A percentile compares a stretch with the other conserved stretches of the same genome.
Conservation (phyloP, 2,888 invertebrate species). For the Auanema freiburgensis region DNA sequence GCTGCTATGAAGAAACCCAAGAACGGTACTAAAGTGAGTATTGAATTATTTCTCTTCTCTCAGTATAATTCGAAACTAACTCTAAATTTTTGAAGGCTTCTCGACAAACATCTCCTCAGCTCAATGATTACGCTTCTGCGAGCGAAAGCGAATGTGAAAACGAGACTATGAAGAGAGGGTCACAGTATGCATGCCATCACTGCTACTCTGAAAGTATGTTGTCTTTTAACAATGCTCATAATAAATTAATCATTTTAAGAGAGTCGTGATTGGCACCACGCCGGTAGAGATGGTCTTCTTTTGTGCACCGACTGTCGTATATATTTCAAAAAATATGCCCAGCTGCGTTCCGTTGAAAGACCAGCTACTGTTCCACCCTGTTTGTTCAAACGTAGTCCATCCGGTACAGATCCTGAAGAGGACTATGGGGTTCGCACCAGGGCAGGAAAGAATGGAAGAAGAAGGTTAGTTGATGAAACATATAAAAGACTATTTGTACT, state of each 20-base stretch:
- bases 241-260: slow-evolving; percentile 66
- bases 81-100: slow-evolving; percentile 25
- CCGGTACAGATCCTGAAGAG: slow-evolving; percentile 31
- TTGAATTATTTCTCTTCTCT: slow-evolving; percentile 12
- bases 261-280: slow-evolving; percentile 77
- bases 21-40: slow-evolving; percentile 30
- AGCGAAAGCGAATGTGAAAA: slow-evolving; percentile 66
- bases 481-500: too few relatives aligned
- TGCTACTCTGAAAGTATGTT: slow-evolving; percentile 72
- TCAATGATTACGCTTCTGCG: slow-evolving; percentile 72
- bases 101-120: slow-evolving; percentile 66
- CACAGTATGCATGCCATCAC: slow-evolving; percentile 75
- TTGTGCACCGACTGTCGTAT: slow-evolving; percentile 79
- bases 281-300: slow-evolving; percentile 75
- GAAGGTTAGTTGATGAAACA: slow-evolving; percentile 3
- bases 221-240: background rate
- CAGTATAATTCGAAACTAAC: background rate
- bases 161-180: slow-evolving; percentile 77
- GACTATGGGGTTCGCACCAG: slow-evolving; percentile 44
- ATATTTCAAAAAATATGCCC: slow-evolving; percentile 79
- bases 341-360: slow-evolving; percentile 69
- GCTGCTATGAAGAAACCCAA: slow-evolving; percentile 41
- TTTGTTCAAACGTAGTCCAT: slow-evolving; percentile 54
- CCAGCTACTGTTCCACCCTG: slow-evolving; percentile 66
- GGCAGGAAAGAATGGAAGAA: slow-evolving; percentile 42